These are phyloP conservation scores for Lethrus apterus DNA, from an alignment of 1,140 invertebrate genomes.

Conservation along the genomic window DNA sequence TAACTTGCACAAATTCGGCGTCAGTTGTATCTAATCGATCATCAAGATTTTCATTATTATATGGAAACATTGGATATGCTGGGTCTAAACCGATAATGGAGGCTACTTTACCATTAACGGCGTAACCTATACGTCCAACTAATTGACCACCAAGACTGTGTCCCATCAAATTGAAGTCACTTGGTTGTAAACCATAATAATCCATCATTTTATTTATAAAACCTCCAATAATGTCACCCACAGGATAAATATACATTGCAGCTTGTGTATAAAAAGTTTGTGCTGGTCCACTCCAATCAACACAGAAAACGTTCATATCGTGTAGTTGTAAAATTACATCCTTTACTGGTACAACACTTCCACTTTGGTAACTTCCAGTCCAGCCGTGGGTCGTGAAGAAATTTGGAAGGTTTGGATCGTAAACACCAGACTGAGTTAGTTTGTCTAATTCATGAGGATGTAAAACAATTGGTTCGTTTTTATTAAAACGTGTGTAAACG, in stretches of 20 bases:
- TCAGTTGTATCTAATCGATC: slow-evolving; percentile 56
- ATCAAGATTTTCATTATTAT: slow-evolving; percentile 38
- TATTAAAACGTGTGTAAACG: neutral
- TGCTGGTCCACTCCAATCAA: slow-evolving; percentile 2
- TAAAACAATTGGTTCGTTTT: neutral
- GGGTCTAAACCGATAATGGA: slow-evolving; percentile 40
- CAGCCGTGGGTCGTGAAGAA: slow-evolving; percentile 8
- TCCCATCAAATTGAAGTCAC: neutral
- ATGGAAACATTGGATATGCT: slow-evolving; percentile 44
- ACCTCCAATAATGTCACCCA: slow-evolving; percentile 5
- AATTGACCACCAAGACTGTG: slow-evolving; percentile 7
- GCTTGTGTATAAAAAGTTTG: neutral
- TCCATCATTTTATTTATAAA: neutral
- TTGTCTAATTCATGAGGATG: neutral
- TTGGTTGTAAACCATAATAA: neutral
- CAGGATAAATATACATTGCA: neutral
- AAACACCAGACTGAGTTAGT: neutral
- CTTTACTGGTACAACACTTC: neutral
- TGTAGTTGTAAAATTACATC: neutral
- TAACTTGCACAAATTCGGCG: slow-evolving; percentile 57
- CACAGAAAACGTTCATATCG: neutral
- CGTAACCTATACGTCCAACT: slow-evolving; percentile 1
- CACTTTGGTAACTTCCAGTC: neutral
- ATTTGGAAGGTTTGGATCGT: neutral
- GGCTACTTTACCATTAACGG: neutral